Conservation (phyloP, 2,113 vertebrate species). For the Crotophaga sulcirostris region DNA sequence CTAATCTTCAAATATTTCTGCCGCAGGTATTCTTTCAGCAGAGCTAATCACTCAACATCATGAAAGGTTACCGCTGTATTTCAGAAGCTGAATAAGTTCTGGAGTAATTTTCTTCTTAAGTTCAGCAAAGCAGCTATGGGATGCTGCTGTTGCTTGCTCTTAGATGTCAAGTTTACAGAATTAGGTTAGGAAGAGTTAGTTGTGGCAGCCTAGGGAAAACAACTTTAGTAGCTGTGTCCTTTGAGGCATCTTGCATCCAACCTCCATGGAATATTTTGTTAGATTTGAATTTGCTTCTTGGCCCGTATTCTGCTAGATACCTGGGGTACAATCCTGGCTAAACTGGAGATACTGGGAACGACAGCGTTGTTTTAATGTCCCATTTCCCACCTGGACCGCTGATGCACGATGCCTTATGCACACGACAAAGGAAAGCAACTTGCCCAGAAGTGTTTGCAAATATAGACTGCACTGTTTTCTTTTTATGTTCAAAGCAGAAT, state of each 20-base stretch:
- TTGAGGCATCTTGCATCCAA: not conserved
- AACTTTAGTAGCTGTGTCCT: not conserved
- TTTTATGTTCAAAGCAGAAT: not conserved
- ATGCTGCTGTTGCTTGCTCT: not conserved
- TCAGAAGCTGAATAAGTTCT: not conserved
- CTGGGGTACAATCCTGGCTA: not conserved
- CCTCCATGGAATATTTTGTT: not conserved
- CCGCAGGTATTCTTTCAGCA: not conserved
- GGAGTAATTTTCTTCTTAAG: not conserved
- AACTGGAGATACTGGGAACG: not conserved
- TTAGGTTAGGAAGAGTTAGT: not conserved
- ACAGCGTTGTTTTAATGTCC: not conserved
- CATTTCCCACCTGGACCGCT: not conserved
- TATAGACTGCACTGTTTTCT: not conserved
- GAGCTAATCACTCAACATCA: not conserved
- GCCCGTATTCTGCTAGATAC: not conserved
- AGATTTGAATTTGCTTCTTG: not conserved
- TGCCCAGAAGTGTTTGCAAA: not conserved
- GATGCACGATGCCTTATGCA: accelerated
- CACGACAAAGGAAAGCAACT: not conserved
- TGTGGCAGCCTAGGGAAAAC: not conserved
- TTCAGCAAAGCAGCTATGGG: not conserved
- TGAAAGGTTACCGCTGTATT: not conserved
- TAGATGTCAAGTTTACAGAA: not conserved
- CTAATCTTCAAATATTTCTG: not conserved